Evolutionary conservation across 2,888 invertebrate genomes (phyloP), one percentile per base, ranked within the genome.

Genomic region (Stenodera caucasica): DNA sequence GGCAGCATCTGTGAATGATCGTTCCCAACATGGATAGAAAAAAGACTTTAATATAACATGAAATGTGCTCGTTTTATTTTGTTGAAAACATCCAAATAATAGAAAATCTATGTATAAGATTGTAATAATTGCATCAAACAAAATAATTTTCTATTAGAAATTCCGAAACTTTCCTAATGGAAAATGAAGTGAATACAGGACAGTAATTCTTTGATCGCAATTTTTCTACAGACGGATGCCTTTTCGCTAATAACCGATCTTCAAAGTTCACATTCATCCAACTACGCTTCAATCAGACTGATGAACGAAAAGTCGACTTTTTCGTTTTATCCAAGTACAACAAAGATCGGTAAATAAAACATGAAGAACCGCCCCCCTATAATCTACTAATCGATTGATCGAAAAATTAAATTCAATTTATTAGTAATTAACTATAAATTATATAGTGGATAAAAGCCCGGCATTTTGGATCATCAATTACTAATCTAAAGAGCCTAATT

Each of bases 31-130:
- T 58, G 60, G 57, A 66, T 66, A 67, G 66, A 67, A 66, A 64
- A 63, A 64, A 60, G 64, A 65, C 63, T 66, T 65, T 67, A 67
- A 66, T 66, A 66, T 65, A 61, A 63, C 57, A 57, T 53, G 45
- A 49, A 49, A 57, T 59, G 60, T 54, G 52, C 9, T 15, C 37
- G 54, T 57, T 49, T 40, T 54, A 50, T 45, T 59, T 63, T 61
- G 59, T 59, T 60, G 35, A 62, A 64, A 62, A 55, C 57, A 62
- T 57, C 53, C 49, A 58, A 37, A 61, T 61, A 52, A 12, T 21
- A 45, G 11, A 45, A 32, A 7, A 7, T 8, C 5, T 8, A 40
- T 40, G 18, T 40, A 40, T 18, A 40, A 40, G 37, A 40, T 40
- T 40, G 37, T 40, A 18, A 15, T 18, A 18, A 9, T 18, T 15